Evolutionary conservation across 2,888 invertebrate genomes (phyloP), one percentile per base, ranked within the genome.

Genomic region (Pristionchus japonicus): DNA sequence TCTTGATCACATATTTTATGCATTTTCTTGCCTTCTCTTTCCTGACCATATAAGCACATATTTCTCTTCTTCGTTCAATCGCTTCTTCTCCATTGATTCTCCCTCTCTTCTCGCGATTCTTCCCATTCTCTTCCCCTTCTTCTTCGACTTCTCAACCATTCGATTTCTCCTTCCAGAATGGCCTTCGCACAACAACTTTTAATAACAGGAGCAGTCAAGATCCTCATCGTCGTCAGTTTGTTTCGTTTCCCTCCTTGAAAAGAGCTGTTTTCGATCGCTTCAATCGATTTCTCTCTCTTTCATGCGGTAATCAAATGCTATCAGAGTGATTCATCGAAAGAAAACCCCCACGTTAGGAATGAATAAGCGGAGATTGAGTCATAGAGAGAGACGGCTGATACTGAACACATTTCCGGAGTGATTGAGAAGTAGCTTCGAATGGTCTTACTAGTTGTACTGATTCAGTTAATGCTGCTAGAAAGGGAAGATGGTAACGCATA

Each of bases 121-220:
- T 47, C 47, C n/a, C n/a, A n/a, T n/a, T n/a, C n/a, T n/a, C n/a
- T n/a, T 82, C 80, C 31, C 47, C 80, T 43, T 80, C 27, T 27
- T n/a, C 31, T 43, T 80, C 43, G 40, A 40, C 64, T 23, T 64
- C 27, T 52, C 15, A 52, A 43, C 43, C 49, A 31, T 1, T 82
- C 31, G 4, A 9, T 74, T 6, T 31, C 31, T 52, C 82, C 49
- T 84, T 84, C 17, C 61, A 86, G 86, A n/a, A 93, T 93, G 93
- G 93, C 92, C n/a, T 90, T 93, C 61, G 93, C 93, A 15, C 90
- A 91, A 88, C 93, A 93, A 85, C 90, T 93, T 70, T 89, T 92
- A 70, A 93, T 93, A 83, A 91, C 93, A 83, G 88, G 91, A 37
- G 92, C 88, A 67, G 90, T 94, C 64, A 94, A 94, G 87, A 89